Evolutionary conservation across 2,888 invertebrate genomes (phyloP), one percentile per base, ranked within the genome.

Genomic region (Chelonus formosanus): DNA sequence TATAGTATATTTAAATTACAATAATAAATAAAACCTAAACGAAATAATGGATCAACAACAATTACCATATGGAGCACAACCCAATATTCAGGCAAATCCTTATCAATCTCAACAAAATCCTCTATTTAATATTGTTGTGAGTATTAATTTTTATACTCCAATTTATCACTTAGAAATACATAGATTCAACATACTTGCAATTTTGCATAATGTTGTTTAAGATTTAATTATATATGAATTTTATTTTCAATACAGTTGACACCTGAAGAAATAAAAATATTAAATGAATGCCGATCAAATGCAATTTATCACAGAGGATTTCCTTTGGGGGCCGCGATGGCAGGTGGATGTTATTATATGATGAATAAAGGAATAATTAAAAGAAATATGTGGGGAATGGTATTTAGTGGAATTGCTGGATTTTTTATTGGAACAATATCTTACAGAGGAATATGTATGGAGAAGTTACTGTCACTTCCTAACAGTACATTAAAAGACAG

Each of bases 201-300:
- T 20, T 20, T 20, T 20, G 20, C 20, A 20, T 20, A 20, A 20
- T 20, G 2, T 20, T 20, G 20, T 20, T 20, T 20, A 20, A 20
- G 20, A 20, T 20, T 20, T 2, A 20, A 20, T 20, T 20, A 20
- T 20, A 20, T 2, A 20, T 20, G 20, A 20, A 20, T 20, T 20
- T 20, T 20, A 20, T 20, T 20, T 20, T 20, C 20, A 20, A 20
- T 20, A 20, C 20, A 20, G 20, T 57, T 67, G 8, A 63, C 62
- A 31, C 43, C 31, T 3, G 53, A 58, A 32, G 67, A 67, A 36
- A n/a, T 62, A 3, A 53, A 40, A 45, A 47, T 63, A 5, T 52
- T 67, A 4, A 63, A 57, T 43, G 67, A 67, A 47, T 67, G 67
- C 36, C 67, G 62, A 36, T 10, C 32, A 3, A 54, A 67, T 32